Base-by-base conservation (phyloP, 2,888 invertebrate genomes). In the Holacanthella duospinosa region DNA sequence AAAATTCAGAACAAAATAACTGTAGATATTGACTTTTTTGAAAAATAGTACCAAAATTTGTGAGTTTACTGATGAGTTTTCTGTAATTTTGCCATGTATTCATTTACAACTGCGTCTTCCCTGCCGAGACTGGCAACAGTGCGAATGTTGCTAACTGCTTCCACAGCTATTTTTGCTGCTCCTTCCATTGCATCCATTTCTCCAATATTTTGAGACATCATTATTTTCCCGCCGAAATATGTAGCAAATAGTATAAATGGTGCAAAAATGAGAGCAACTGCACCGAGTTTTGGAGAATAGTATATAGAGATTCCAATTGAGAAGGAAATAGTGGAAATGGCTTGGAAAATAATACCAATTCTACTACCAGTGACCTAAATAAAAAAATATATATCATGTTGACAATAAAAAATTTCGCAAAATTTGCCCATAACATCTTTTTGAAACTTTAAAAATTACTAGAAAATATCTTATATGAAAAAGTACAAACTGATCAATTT, bases 61-160 rank as follows among this genome's bases (percentile, higher is more conserved):
- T 36, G 26, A 29, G 36, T 82, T 71, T 78, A 75, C 12, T 74
- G 68, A 12, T 81, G 79, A 4, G 83, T 81, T 36, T 75, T 74
- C 2, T 76, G 75, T 44, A 86, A 80, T 54, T 85, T 84, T 0
- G 75, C 74, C 27, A 78, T 77, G 75, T 86, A 88, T 0, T 84
- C 80, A 2, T 77, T 67, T 27, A 85, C 70, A n/a, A 86, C 83
- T 24, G 80, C 77, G 29, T 79, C 78, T 74, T 88, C 88, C n/a
- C 82, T 77, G 77, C 85, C 84, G 64, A 87, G 80, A 62, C 86
- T 85, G 1, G 82, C 82, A 3, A 86, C 84, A 0, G 88, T 88
- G 48, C 86, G 80, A 29, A 88, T 86, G 72, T 87, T 86, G 4
- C 83, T 80, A 55, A 88, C 86, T 0, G 87, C 87, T 71, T 88